Evolutionary conservation across 2,113 vertebrate species (phyloP), one percentile per base, ranked within the genome.

Genomic region (Bucco capensis): DNA sequence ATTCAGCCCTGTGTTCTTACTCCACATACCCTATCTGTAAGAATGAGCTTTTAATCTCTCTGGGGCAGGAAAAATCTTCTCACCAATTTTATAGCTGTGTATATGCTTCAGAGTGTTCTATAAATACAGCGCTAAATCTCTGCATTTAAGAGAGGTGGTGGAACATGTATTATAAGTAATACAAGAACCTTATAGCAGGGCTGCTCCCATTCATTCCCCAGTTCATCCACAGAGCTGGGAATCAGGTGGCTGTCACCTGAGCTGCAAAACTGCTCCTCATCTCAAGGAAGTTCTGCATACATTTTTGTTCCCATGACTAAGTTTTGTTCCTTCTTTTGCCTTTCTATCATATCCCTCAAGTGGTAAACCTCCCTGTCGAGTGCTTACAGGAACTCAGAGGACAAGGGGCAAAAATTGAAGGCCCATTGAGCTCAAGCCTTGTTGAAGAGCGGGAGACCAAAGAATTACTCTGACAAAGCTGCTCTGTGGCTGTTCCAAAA

Each of bases 11-110:
- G 16, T 10, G 10, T 33, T 66, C 62, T 77, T 80, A 85, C 17
- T 94, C 40, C 50, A 47, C 58, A 44, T 79, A 74, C 16, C 19
- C 70, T 82, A 31, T 88, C 84, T 85, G 58, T 89, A 66, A 90
- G 81, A 93, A 95, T 73, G 67, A 94, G 54, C 7, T 90, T 96
- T 76, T 90, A 76, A 95, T 85, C 89, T 89, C 88, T 76, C 67
- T 79, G 64, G 53, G 56, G 47, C 71, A 92, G 92, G 92, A 96
- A 90, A 92, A 92, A 51, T 73, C 84, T 81, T 83, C 90, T 93
- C 91, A 92, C 84, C 81, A 82, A 27, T 96, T 94, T 74, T 82
- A 93, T 89, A 96, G 91, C 86, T 92, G 89, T 83, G 83, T 93
- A 80, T 94, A 84, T 87, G 84, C 37, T 87, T 94, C 27, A 61